Evolutionary conservation across 2,113 vertebrate species (phyloP), one percentile per base, ranked within the genome.

Genomic region (Tonatia bakeri): DNA sequence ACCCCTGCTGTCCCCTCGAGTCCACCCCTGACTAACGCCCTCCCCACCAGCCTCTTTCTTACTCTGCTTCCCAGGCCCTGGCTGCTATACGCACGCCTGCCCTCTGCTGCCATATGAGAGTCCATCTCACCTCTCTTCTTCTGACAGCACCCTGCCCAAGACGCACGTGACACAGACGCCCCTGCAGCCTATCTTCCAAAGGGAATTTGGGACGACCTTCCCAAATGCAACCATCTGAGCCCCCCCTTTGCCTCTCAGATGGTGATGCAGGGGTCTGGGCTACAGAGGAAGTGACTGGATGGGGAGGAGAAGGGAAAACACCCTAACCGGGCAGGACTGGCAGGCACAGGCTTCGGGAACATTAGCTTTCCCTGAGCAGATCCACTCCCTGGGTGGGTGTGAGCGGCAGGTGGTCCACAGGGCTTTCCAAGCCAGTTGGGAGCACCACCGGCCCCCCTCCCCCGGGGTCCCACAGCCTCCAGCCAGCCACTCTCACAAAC

Each of bases 281-380:
- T 45, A 19, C 43, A 26, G 36, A 61, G 40, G 16, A 56, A 56
- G 24, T 79, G 13, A 22, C 16, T 28, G 31, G n/a, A 24, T 36
- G 24, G 22, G 16, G 61, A 79, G 22, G 17, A 5, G 22, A 59
- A 31, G 3, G 9, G 19, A 24, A n/a, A 76, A 50, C 33, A 28
- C 7, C 3, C 4, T 2, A 2, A 79, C 16, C 5, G 17, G 15
- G 28, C 7, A 9, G 15, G 28, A 38, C 52, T 1, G 8, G n/a
- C 7, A 33, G 4, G 38, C 24, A 43, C 17, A 40, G 15, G 64
- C n/a, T 5, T 50, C 0, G 28, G 45, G 20, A 81, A 72, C n/a
- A 50, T 28, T 12, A 28, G 7, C 14, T 61, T 52, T 11, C 8
- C n/a, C n/a, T 15, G 43, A 89, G 28, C n/a, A 31, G 19, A 52